Evolutionary conservation across 2,888 invertebrate genomes (phyloP).

Genomic region (Hirtodrosophila duncani): DNA sequence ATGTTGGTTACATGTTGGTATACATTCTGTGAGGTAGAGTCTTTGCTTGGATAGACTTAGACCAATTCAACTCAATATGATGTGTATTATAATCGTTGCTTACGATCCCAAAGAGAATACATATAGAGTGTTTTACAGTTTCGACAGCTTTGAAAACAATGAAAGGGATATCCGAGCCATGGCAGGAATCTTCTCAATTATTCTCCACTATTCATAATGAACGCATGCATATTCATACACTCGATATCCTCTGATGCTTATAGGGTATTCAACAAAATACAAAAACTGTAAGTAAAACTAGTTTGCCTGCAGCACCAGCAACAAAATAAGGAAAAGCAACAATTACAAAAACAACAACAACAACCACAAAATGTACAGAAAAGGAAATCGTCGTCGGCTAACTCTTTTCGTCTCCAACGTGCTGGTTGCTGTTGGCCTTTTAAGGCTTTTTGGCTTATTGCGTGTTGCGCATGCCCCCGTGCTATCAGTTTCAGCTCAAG

Average conservation of each 20-base stretch:
- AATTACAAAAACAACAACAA: conserved; percentile 6
- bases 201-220: too few relatives aligned
- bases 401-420: conserved; percentile 21
- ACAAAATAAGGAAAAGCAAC: conserved; percentile 23
- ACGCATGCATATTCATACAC: too few relatives aligned
- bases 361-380: conserved; percentile 45
- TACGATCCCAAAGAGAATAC: conserved; percentile 46
- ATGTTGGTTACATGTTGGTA: too few relatives aligned
- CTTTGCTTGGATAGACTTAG: too few relatives aligned
- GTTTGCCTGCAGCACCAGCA: conserved; percentile 48
- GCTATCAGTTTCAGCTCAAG: conserved; percentile 38
- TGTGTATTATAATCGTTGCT: too few relatives aligned
- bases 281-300: conserved; percentile 58
- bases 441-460: conserved; percentile 54
- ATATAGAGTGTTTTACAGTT: conserved; percentile 2
- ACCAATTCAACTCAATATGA: too few relatives aligned
- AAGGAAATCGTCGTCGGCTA: conserved; percentile 61
- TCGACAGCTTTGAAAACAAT: too few relatives aligned
- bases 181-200: too few relatives aligned
- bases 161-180: too few relatives aligned
- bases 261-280: conserved; percentile 20
- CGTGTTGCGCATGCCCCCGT: conserved; percentile 36
- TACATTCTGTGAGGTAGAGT: too few relatives aligned
- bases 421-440: conserved; percentile 43
- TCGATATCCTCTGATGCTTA: not conserved